Percentiles rank a stretch among this genome's conserved stretches.
These are phyloP conservation scores for Araneus ventricosus DNA, from an alignment of 1,140 invertebrate genomes.

Conservation along the genomic window DNA sequence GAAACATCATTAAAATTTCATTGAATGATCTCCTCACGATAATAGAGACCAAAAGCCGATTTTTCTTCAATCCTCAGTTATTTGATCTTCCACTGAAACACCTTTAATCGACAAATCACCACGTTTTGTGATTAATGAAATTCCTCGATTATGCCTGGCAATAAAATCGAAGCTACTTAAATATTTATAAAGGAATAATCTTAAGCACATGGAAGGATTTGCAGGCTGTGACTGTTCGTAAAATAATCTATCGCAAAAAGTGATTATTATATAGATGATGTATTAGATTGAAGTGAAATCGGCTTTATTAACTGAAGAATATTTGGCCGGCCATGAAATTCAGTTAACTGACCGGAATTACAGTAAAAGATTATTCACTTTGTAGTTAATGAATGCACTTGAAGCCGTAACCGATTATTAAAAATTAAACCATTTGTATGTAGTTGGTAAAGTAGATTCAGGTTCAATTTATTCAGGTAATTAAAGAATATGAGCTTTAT, in stretches of 20 bases:
- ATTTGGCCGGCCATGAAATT: background rate
- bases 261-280: constrained; percentile 37
- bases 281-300: background rate
- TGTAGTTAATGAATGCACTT: too few species aligned
- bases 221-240: constrained; percentile 34
- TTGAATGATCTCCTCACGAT: constrained; percentile 58
- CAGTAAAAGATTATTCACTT: too few species aligned
- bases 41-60: constrained; percentile 51
- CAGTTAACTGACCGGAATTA: too few species aligned
- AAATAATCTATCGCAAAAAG: constrained; percentile 39
- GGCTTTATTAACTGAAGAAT: background rate
- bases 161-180: constrained; percentile 67
- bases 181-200: constrained; percentile 69
- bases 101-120: constrained; percentile 69
- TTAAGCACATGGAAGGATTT: constrained; percentile 56
- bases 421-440: too few species aligned
- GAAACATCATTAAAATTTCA: constrained; percentile 74
- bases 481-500: too few species aligned
- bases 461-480: too few species aligned
- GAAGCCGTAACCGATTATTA: too few species aligned
- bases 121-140: constrained; percentile 64
- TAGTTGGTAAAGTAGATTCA: too few species aligned
- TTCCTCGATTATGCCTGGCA: background rate
- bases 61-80: constrained; percentile 60
- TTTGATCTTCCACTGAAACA: constrained; percentile 68